Conservation (phyloP, 2,888 invertebrate species). For the Labia minor region DNA sequence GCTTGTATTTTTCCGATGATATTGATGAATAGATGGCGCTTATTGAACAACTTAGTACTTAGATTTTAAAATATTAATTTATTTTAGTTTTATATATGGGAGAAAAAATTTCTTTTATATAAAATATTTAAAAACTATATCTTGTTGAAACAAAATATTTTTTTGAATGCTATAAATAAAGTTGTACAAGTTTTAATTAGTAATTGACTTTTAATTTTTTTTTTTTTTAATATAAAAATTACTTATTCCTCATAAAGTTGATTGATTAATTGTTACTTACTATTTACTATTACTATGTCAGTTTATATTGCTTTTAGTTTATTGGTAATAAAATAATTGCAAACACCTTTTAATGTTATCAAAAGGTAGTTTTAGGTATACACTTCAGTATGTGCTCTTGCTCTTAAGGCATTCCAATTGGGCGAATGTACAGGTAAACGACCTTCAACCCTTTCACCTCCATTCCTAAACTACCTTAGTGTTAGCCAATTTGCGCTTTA, state of each 20-base stretch:
- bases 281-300: too few relatives aligned
- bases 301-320: neutral
- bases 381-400: too few relatives aligned
- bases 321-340: neutral
- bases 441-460: neutral
- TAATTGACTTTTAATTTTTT: neutral
- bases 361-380: neutral
- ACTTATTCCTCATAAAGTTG: neutral
- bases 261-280: neutral
- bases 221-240: neutral
- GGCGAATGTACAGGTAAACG: neutral
- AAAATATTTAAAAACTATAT: too few relatives aligned
- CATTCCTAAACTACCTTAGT: neutral
- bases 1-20: too few relatives aligned
- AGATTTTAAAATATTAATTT: too few relatives aligned
- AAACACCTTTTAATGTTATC: neutral
- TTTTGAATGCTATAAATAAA: neutral
- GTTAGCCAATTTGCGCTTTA: neutral
- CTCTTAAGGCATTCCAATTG: neutral
- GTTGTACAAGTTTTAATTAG: neutral
- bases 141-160: too few relatives aligned
- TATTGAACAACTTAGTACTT: too few relatives aligned
- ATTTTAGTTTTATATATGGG: too few relatives aligned
- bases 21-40: too few relatives aligned
- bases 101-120: too few relatives aligned